A percentile compares a stretch with the other conserved stretches of the same genome.
Conservation (phyloP, 2,113 vertebrate genomes). For the Hydropotes inermis region DNA sequence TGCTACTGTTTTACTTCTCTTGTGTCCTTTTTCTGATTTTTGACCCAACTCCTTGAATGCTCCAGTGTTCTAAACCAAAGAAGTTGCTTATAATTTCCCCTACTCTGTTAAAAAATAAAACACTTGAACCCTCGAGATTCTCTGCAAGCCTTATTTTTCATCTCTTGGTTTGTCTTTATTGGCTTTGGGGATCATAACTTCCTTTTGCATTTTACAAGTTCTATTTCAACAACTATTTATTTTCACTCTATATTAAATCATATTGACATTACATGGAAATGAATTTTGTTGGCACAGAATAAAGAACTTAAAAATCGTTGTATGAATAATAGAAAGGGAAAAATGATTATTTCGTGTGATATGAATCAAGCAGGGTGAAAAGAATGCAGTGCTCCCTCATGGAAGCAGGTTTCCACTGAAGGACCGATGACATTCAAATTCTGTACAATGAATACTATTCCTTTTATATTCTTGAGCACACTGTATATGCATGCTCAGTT, state of each 20-base stretch:
- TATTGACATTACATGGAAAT: slow-evolving; percentile 10
- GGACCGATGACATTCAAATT: not conserved
- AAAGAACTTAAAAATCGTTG: slow-evolving; percentile 11
- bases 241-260: slow-evolving; percentile 31
- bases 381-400: not conserved
- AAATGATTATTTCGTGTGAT: not conserved
- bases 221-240: slow-evolving; percentile 35
- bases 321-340: not conserved
- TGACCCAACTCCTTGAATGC: not conserved
- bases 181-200: not conserved
- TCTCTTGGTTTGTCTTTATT: not conserved
- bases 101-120: slow-evolving; percentile 3
- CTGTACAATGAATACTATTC: not conserved
- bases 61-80: not conserved
- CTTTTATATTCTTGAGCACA: not conserved
- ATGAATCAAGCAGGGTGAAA: not conserved
- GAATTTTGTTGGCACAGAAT: not conserved
- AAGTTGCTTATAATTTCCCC: not conserved
- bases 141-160: not conserved
- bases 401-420: not conserved
- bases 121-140: not conserved
- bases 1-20: not conserved
- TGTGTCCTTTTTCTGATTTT: not conserved
- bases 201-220: not conserved
- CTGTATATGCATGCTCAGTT: not conserved